Base-by-base conservation (phyloP, 2,113 vertebrate species). In the Strigops habroptila region DNA sequence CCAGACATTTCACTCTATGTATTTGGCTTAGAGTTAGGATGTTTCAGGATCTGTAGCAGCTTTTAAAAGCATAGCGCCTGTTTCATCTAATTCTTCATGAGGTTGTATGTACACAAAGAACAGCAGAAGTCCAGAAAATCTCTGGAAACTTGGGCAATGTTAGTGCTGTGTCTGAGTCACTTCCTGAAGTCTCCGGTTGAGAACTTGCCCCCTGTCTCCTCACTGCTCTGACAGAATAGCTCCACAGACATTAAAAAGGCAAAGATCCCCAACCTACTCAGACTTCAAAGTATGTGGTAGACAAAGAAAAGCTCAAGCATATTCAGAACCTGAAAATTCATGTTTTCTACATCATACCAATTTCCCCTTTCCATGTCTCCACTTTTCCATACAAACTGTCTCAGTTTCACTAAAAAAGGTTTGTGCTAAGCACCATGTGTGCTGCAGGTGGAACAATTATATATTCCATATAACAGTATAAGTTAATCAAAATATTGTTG, bases 51-150 rank as follows among this genome's bases (percentile, higher is more conserved):
- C 70, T 16, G 18, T 30, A 81, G 31, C 71, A 96, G 79, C 89
- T 96, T 96, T 96, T 93, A 81, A 96, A 97, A 98, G 95, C 86
- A 91, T 7, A 68, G 79, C 2, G 1, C 62, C 76, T 81, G 28
- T 93, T 97, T 96, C 95, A 95, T 86, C 78, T 94, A 91, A 94
- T 94, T 88, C 64, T 91, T 91, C 24, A 48, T 19, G 46, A 83
- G 46, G 62, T 59, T 64, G 74, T 13, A 57, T 14, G 62, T 76
- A 52, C 70, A 82, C 25, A 67, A 52, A 84, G 70, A 95, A 93
- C 90, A 96, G 87, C 91, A 91, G n/a, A 97, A 84, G 31, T 94
- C 43, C 28, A 85, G 55, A 91, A 96, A 86, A 53, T 69, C 59
- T 88, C 91, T 71, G 84, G 93, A 92, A 93, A 92, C 51, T 62